Base-by-base conservation (phyloP, 2,888 invertebrate genomes). In the Aquatica leii region DNA sequence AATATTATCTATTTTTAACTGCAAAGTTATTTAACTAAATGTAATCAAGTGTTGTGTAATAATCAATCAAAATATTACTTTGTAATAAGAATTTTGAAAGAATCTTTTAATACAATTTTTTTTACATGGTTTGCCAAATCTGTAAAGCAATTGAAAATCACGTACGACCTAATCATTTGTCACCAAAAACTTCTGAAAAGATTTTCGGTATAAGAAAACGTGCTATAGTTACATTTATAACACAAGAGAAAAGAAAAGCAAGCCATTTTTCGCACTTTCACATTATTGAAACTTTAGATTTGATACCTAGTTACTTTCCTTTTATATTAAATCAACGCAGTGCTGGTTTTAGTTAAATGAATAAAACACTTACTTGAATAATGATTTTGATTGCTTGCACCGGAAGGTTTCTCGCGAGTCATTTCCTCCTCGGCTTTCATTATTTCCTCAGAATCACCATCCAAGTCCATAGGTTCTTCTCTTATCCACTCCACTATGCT, bases 371-470 rank as follows among this genome's bases (percentile, higher is more conserved):
- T 65, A 77, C 77, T 77, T 62, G 75, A 70, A 65, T 74, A 76
- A 68, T 77, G 76, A 61, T 74, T 76, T 70, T 77, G 77, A 69
- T 77, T 77, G 52, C 69, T 67, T 52, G 75, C 69, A 62, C 72
- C 75, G 34, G 75, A 71, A 66, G 74, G 72, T 64, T 73, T 76
- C 55, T 76, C 75, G 15, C 76, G 70, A 40, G 72, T 69, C 74
- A 77, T 75, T 65, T 77, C 77, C 66, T 77, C 77, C 65, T 76
- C 76, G 59, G 77, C 74, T 74, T 74, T 75, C 77, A 77, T 77
- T 69, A 72, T 68, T 68, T 69, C 69, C 57, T 72, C 71, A 61
- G 67, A 69, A 55, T 71, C 71, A 68, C 67, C 69, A 67, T 72
- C 72, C 68, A 72, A 69, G 69, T 72, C 72, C 72, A 72, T 72